A percentile compares a stretch with the other conserved stretches of the same genome.
Conservation (phyloP, 2,888 invertebrate species). For the Latheticus oryzae region DNA sequence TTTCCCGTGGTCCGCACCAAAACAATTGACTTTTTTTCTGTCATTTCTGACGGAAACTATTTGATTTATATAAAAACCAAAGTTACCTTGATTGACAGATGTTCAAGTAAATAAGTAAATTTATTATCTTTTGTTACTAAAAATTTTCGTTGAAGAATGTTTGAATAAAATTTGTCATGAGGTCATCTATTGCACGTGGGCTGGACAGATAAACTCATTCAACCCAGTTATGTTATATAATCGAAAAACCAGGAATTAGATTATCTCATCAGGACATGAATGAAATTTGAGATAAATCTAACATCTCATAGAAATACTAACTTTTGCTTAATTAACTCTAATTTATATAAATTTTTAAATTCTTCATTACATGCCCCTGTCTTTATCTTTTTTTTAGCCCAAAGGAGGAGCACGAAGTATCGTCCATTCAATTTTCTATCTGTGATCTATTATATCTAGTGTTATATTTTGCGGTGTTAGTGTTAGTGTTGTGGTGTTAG, state of each 20-base stretch:
- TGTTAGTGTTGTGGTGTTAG: constrained; percentile 50
- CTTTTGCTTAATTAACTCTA: neutral
- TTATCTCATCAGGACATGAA: constrained; percentile 45
- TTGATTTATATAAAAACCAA: constrained; percentile 4
- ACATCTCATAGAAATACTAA: too few relatives aligned
- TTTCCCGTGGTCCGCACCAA: constrained; percentile 38
- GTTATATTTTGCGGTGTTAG: constrained; percentile 37
- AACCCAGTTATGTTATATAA: constrained; percentile 45
- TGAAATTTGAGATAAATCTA: constrained; percentile 34
- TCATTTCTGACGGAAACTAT: constrained; percentile 34
- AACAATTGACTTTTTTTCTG: constrained; percentile 33
- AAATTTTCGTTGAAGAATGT: too few relatives aligned
- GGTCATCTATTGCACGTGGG: constrained; percentile 52
- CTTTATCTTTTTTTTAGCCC: constrained; percentile 22
- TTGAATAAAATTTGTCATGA: constrained; percentile 47
- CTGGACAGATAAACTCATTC: constrained; percentile 44
- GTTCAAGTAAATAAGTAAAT: too few relatives aligned
- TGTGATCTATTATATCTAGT: constrained; percentile 25
- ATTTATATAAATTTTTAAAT: neutral
- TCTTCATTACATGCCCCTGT: constrained; percentile 1
- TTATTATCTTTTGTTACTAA: too few relatives aligned
- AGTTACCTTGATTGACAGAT: constrained; percentile 22
- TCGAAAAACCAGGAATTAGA: constrained; percentile 48
- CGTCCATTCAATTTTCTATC: constrained; percentile 10
- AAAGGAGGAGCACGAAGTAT: constrained; percentile 21